phyloP scores from a whole-genome alignment of 2,888 invertebrate genomes.

The Melangyna quadrimaculata region DNA sequence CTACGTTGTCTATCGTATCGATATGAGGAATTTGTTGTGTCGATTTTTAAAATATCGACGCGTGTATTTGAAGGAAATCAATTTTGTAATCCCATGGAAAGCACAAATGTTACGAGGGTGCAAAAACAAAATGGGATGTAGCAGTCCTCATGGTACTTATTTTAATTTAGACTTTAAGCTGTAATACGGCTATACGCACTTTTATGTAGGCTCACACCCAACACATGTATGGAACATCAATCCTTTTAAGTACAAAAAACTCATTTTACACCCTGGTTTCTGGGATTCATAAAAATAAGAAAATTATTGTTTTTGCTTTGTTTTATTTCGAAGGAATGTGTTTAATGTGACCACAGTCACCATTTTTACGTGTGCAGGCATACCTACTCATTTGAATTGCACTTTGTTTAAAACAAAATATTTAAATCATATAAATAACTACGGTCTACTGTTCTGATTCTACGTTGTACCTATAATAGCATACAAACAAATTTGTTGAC shows the following conservation, averaged over 20 bases:
- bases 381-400: too few relatives aligned
- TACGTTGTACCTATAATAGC: too few relatives aligned
- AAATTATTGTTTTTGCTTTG: neutral
- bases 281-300: neutral
- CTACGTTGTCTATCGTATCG: neutral
- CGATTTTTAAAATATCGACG: constrained; percentile 38
- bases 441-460: too few relatives aligned
- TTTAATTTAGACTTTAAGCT: constrained; percentile 1
- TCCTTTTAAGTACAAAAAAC: constrained; percentile 59
- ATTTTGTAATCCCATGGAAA: neutral
- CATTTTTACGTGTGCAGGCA: too few relatives aligned
- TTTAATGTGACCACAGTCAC: neutral
- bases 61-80: neutral
- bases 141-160: constrained; percentile 49
- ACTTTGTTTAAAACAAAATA: too few relatives aligned
- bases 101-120: neutral
- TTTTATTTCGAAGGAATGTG: neutral
- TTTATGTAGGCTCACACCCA: neutral
- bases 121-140: constrained; percentile 4
- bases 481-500: too few relatives aligned
- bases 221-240: constrained; percentile 58
- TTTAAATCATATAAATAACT: too few relatives aligned
- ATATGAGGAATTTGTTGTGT: neutral
- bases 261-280: constrained; percentile 4
- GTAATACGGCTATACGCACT: neutral